Evolutionary conservation across 2,888 invertebrate genomes (phyloP).

Genomic region (Rhagonycha fulva): DNA sequence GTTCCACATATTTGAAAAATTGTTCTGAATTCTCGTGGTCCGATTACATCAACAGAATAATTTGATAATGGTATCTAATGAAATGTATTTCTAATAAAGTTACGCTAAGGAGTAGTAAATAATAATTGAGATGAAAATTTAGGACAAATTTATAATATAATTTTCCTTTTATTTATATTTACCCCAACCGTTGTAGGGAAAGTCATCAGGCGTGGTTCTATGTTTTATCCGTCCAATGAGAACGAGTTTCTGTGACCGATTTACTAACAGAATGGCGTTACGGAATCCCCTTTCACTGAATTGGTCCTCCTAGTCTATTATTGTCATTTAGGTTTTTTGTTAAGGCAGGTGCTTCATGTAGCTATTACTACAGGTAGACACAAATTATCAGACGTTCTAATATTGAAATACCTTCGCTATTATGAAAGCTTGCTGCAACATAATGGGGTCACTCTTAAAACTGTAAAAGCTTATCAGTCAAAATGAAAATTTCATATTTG

Average conservation of each 20-base stretch:
- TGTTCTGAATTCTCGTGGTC: not conserved
- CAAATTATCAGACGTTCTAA: not conserved
- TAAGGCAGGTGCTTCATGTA: not conserved
- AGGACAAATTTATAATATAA: not conserved
- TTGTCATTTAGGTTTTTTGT: not conserved
- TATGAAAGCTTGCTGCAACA: not conserved
- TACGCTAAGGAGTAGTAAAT: not conserved
- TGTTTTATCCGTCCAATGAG: conserved; percentile 20
- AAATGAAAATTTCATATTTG: not conserved
- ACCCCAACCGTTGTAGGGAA: conserved; percentile 33
- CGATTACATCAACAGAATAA: not conserved
- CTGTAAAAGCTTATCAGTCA: not conserved
- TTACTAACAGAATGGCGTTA: conserved; percentile 25
- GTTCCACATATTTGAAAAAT: not conserved
- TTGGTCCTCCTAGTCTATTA: not conserved
- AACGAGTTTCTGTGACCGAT: conserved; percentile 16
- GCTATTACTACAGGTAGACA: not conserved
- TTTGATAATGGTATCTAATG: not conserved
- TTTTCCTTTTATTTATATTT: conserved; percentile 5
- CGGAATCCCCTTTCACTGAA: conserved; percentile 1
- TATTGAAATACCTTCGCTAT: not conserved
- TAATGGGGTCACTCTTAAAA: not conserved
- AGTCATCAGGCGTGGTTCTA: conserved; percentile 29
- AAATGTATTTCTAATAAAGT: not conserved
- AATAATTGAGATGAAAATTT: not conserved